These are phyloP conservation scores for Pelosia muscerda DNA, from an alignment of 2,888 invertebrate genomes.

Conservation along the genomic window DNA sequence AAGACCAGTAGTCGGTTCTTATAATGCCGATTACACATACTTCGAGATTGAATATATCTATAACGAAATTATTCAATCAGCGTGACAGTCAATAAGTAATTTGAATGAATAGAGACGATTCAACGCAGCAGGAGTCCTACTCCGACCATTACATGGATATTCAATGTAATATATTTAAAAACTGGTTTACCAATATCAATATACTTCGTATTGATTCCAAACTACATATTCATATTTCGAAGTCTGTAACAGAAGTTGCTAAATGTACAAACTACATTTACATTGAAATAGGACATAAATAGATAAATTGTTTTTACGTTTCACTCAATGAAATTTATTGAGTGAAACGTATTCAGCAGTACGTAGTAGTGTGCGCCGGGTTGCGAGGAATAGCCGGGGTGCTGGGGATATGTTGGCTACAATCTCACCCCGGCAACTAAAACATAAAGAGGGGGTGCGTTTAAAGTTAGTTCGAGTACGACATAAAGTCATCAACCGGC, in stretches of 20 bases:
- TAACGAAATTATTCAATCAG: conserved; percentile 28
- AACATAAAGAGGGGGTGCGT: no score
- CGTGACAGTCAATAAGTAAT: conserved; percentile 30
- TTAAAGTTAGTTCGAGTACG: no score
- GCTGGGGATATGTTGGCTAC: no score
- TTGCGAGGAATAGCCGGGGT: no score
- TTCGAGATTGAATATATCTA: conserved; percentile 22
- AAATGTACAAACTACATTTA: background rate
- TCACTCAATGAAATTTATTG: no score
- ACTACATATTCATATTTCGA: background rate
- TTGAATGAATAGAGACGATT: conserved; percentile 35
- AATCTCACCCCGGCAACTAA: no score
- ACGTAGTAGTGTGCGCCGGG: no score
- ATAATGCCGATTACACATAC: conserved; percentile 22
- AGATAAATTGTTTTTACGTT: background rate
- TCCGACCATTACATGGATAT: conserved; percentile 26
- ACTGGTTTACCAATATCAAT: conserved; percentile 25
- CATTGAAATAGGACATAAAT: background rate
- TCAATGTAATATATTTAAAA: conserved; percentile 27
- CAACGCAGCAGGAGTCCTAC: conserved; percentile 30
- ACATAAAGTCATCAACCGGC: no score
- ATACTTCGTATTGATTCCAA: background rate
- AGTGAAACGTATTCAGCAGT: background rate
- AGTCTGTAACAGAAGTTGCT: conserved; percentile 1
- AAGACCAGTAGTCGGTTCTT: conserved; percentile 33